Evolutionary conservation across 2,797 vertebrate species (phyloP).

Genomic region (Anas bernieri): DNA sequence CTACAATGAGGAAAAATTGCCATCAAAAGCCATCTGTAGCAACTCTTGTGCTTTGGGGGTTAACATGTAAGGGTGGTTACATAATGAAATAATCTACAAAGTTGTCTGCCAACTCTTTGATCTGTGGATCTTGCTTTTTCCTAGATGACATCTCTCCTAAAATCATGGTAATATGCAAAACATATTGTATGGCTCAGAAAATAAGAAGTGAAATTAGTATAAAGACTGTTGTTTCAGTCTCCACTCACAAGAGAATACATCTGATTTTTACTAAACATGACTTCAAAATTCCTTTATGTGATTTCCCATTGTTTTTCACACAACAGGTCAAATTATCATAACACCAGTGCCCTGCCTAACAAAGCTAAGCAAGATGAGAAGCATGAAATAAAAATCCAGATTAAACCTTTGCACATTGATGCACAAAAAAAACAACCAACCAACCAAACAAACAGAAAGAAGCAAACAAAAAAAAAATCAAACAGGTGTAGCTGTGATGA

Average conservation of each 20-base stretch:
- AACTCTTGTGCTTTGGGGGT: background rate
- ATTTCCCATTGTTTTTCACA: background rate
- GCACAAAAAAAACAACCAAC: background rate
- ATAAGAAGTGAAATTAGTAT: background rate
- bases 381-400: background rate
- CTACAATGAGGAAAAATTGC: background rate
- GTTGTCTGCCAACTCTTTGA: slow-evolving; percentile 32
- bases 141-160: background rate
- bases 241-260: background rate
- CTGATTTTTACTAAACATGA: background rate
- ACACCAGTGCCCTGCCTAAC: background rate
- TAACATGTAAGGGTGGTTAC: background rate
- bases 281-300: background rate
- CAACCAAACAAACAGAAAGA: background rate
- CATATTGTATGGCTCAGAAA: background rate
- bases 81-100: slow-evolving; percentile 18
- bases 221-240: background rate
- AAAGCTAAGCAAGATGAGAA: background rate
- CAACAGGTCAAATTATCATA: background rate
- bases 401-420: background rate
- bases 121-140: slow-evolving; percentile 1
- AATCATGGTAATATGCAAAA: background rate
- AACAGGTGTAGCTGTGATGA: fast-evolving
- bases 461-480: too few species aligned
- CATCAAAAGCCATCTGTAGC: background rate